Evolutionary conservation across 2,888 invertebrate genomes (phyloP).

Genomic region (Ernsta delagoae): DNA sequence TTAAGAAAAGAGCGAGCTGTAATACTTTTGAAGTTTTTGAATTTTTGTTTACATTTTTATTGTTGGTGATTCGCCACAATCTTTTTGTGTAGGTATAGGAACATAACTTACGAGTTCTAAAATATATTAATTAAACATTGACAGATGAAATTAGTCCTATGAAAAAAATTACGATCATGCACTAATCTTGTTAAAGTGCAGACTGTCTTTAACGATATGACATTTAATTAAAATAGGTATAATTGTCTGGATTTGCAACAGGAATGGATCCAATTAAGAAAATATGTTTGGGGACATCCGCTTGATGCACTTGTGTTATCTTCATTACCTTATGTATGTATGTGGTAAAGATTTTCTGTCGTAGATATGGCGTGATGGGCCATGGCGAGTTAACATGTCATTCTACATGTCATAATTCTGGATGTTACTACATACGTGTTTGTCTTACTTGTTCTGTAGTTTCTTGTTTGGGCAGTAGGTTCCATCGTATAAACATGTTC

Average conservation of each 20-base stretch:
- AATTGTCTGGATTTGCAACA: no score
- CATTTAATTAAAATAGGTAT: no score
- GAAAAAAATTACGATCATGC: neutral
- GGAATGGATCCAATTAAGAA: no score
- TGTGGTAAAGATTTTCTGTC: no score
- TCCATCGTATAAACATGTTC: slow-evolving; percentile 13
- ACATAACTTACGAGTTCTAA: neutral
- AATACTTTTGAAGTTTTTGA: slow-evolving; percentile 2
- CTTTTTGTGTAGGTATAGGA: no score
- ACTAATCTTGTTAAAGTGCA: neutral
- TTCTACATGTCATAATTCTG: neutral
- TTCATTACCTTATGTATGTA: no score
- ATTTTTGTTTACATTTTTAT: neutral
- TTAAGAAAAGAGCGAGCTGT: slow-evolving; percentile 5
- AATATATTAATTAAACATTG: slow-evolving; percentile 18
- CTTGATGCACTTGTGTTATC: no score
- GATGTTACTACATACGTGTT: neutral
- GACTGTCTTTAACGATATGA: no score
- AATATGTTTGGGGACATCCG: no score
- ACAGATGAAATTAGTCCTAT: neutral
- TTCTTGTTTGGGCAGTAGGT: neutral
- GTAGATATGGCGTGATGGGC: no score
- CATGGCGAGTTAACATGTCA: no score
- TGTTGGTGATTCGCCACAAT: neutral
- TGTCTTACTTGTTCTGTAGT: slow-evolving; percentile 11